Evolutionary conservation across 2,113 vertebrate species (phyloP).

Genomic region (Dermatemys mawii): DNA sequence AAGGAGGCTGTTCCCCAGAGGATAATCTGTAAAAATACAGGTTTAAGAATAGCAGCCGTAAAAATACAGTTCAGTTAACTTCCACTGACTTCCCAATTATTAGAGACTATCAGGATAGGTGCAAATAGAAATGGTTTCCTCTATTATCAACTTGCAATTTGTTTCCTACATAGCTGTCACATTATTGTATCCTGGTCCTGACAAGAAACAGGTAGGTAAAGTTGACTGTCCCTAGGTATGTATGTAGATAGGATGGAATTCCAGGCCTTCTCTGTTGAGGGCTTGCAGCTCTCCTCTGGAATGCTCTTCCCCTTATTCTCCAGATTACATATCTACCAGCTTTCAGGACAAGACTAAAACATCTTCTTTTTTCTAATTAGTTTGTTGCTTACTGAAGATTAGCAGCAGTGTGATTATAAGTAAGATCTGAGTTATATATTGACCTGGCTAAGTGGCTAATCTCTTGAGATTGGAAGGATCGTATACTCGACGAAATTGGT

Average conservation of each 20-base stretch:
- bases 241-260: background rate
- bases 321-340: background rate
- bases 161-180: background rate
- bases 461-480: no score
- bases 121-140: background rate
- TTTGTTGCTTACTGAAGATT: background rate
- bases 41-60: no score
- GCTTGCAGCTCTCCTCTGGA: background rate
- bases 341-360: background rate
- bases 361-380: background rate
- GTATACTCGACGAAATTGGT: no score
- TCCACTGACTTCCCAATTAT: slow-evolving; percentile 6
- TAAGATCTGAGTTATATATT: no score
- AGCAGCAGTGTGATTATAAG: no score
- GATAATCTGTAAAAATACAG: slow-evolving; percentile 38
- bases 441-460: no score
- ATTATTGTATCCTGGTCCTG: background rate
- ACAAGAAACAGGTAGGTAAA: background rate
- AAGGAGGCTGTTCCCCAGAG: background rate
- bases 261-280: background rate
- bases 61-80: slow-evolving; percentile 29
- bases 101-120: background rate
- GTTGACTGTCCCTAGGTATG: background rate
- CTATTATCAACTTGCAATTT: background rate
- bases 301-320: background rate